Conservation (phyloP, 1,140 invertebrate species). For the Mercenaria mercenaria region DNA sequence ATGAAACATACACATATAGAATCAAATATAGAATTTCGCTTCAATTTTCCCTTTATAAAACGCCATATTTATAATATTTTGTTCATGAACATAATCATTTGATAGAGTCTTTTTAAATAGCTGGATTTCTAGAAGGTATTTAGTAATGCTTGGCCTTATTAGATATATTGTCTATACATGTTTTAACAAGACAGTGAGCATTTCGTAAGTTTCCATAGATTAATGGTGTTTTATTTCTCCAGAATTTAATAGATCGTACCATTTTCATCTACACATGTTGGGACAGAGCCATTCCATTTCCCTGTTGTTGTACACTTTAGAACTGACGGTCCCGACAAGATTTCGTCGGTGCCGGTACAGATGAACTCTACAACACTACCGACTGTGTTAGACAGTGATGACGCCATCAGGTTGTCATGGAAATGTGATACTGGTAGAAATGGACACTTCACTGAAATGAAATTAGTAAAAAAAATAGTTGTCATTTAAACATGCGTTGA, state of each 20-base stretch:
- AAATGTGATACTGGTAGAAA: background rate
- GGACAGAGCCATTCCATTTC: constrained; percentile 52
- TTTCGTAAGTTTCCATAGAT: no score
- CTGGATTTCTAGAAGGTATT: no score
- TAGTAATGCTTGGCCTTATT: no score
- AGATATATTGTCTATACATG: no score
- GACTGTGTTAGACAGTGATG: constrained; percentile 11
- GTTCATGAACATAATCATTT: no score
- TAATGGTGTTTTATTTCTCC: no score
- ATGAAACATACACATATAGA: no score
- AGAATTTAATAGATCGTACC: background rate
- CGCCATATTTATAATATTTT: no score
- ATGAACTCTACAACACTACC: constrained; percentile 20
- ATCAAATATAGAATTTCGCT: no score
- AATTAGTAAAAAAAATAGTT: background rate
- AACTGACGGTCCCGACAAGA: constrained; percentile 39
- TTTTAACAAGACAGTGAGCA: no score
- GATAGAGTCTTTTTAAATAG: no score
- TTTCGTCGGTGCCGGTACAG: background rate
- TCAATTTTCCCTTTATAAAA: no score
- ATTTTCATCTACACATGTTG: background rate
- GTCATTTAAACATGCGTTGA: background rate
- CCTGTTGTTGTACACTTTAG: background rate
- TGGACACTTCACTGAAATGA: constrained; percentile 39
- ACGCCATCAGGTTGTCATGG: constrained; percentile 16